Evolutionary conservation across 2,888 invertebrate species (phyloP), one percentile per base, ranked within the genome.

Genomic region (Plemyria rubiginata): DNA sequence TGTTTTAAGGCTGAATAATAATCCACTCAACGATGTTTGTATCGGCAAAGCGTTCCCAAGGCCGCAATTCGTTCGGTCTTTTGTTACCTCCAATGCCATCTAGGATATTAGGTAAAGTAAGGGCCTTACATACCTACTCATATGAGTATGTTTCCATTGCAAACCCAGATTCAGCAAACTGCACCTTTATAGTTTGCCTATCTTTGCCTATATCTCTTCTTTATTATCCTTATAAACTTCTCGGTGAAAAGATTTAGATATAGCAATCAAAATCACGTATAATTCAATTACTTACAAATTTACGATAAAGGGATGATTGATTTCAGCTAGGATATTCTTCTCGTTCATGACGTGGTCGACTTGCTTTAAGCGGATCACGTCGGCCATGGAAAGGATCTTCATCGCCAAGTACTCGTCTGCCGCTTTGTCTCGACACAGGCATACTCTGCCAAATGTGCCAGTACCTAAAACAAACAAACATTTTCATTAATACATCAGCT

Each of bases 331-430:
- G 78, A 99, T 98, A 78, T 95, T 96, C 87, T 99, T 98, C 92
- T 99, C 99, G 88, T 98, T 99, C 93, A 98, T 97, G 67, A 99
- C 99, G 90, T 99, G 99, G 79, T 98, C 98, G 75, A 98, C 97
- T 93, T 99, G 99, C 90, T 99, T 98, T 76, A 98, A 94, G 81
- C 98, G 95, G 79, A 99, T 97, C 70, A 99, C 97, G 88, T 98
- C 98, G 48, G 96, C 95, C 94, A 99, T 97, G 62, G 97, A 96
- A 70, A 99, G 94, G 73, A 99, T 96, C 93, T 99, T 99, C 95
- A 99, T 96, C 50, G 99, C 99, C 80, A 96, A 95, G 86, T 96
- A 98, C 81, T 95, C 95, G 77, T 96, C 95, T 49, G 95, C 95
- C 55, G 95, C 94, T 84, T 96, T 97, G 87, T 98, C 97, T 74